Conservation (phyloP, 2,888 invertebrate genomes). For the Mantis religiosa region DNA sequence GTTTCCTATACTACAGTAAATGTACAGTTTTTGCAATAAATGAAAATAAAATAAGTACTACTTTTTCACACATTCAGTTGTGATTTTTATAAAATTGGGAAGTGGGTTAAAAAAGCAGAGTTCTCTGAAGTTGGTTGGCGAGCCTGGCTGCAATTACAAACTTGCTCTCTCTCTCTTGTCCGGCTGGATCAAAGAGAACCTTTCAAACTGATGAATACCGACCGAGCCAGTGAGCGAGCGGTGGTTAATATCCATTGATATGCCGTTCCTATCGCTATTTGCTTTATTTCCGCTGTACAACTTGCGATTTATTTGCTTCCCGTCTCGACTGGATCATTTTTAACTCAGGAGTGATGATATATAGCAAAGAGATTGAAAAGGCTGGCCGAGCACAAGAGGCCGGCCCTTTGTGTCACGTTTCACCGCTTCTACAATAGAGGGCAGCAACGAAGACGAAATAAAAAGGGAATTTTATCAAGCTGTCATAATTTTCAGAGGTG, state of each 20-base stretch:
- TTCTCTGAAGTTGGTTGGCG: not conserved
- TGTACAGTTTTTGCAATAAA: too few species aligned
- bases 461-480: not conserved
- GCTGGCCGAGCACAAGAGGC: not conserved
- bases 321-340: conserved; percentile 11
- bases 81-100: not conserved
- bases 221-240: not conserved
- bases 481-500: not conserved
- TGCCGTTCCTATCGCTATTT: not conserved
- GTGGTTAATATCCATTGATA: conserved; percentile 9
- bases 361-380: not conserved
- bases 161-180: not conserved
- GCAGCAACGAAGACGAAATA: not conserved
- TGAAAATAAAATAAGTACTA: too few species aligned
- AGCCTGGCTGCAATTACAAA: not conserved
- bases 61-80: too few species aligned
- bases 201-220: conserved; percentile 11
- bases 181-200: conserved; percentile 5
- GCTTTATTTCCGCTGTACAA: not conserved
- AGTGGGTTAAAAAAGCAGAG: not conserved
- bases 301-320: conserved; percentile 13
- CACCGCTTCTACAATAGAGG: not conserved
- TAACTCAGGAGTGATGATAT: not conserved
- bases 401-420: not conserved
- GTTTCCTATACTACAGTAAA: too few species aligned